Conservation (phyloP, 2,888 invertebrate genomes). For the Lutraria lutraria region DNA sequence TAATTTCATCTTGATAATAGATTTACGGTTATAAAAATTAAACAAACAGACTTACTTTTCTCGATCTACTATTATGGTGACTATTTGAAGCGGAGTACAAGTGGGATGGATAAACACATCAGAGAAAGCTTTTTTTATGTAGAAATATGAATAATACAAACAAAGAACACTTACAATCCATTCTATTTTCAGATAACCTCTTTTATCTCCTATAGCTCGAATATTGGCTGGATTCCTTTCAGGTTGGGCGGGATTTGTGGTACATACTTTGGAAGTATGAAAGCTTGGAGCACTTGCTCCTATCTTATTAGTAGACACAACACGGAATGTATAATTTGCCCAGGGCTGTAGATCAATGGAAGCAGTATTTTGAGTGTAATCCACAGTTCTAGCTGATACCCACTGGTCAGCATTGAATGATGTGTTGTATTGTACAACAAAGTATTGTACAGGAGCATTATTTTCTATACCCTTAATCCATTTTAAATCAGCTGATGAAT, state of each 20-base stretch:
- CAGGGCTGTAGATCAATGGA: constrained; percentile 82
- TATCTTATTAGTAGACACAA: constrained; percentile 86
- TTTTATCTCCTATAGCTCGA: constrained; percentile 83
- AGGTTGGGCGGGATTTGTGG: constrained; percentile 80
- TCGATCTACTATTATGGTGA: no score
- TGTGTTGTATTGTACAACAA: constrained; percentile 96
- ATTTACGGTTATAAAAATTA: no score
- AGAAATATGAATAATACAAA: no score
- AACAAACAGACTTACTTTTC: no score
- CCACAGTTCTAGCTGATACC: constrained; percentile 90
- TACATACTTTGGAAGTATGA: constrained; percentile 79
- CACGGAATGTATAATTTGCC: constrained; percentile 86
- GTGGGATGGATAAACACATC: no score
- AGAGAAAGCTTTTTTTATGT: no score
- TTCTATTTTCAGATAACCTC: constrained; percentile 82
- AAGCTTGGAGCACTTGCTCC: constrained; percentile 85
- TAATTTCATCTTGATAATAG: no score
- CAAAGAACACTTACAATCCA: constrained; percentile 84
- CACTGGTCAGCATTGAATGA: constrained; percentile 97
- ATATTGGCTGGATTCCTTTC: constrained; percentile 84
- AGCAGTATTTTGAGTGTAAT: constrained; percentile 77
- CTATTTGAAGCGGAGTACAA: no score
- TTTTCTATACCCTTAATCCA: constrained; percentile 98
- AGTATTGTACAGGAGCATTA: constrained; percentile 96
- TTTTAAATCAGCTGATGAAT: constrained; percentile 88